Conservation (phyloP, 2,113 vertebrate species). For the Clarias gariepinus region DNA sequence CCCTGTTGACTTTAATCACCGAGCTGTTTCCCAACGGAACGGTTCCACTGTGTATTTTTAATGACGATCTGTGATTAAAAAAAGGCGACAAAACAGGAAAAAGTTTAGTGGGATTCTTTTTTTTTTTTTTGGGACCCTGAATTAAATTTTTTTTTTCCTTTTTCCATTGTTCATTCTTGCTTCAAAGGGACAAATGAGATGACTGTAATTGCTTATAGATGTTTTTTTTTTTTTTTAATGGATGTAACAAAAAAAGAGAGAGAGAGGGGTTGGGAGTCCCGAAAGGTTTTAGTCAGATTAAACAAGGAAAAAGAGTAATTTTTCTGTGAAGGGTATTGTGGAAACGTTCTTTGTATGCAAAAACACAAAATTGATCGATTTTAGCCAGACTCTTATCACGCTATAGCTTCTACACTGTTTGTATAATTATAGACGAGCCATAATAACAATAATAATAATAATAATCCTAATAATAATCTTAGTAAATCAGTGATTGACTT, state of each 20-base stretch:
- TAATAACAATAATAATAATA: neutral
- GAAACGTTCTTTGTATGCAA: neutral
- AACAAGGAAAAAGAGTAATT: neutral
- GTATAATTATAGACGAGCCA: neutral
- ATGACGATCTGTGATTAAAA: slow-evolving; percentile 7
- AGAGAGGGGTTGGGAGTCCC: neutral
- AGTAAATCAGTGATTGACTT: neutral
- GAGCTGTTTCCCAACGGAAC: slow-evolving; percentile 10
- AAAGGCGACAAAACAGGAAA: neutral
- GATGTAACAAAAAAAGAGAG: neutral
- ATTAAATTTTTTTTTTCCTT: neutral
- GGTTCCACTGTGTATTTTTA: slow-evolving; percentile 38
- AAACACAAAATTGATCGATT: neutral
- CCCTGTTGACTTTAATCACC: neutral
- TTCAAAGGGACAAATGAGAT: neutral
- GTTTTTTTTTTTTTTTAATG: neutral
- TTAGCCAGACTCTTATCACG: neutral
- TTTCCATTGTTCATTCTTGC: neutral
- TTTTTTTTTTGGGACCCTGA: neutral
- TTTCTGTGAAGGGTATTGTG: neutral
- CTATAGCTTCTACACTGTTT: neutral
- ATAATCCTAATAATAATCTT: neutral
- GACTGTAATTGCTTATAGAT: neutral
- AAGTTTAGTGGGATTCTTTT: neutral
- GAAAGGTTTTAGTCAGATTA: neutral